Evolutionary conservation across 2,797 vertebrate genomes (phyloP).

Genomic region (Melopsittacus undulatus): DNA sequence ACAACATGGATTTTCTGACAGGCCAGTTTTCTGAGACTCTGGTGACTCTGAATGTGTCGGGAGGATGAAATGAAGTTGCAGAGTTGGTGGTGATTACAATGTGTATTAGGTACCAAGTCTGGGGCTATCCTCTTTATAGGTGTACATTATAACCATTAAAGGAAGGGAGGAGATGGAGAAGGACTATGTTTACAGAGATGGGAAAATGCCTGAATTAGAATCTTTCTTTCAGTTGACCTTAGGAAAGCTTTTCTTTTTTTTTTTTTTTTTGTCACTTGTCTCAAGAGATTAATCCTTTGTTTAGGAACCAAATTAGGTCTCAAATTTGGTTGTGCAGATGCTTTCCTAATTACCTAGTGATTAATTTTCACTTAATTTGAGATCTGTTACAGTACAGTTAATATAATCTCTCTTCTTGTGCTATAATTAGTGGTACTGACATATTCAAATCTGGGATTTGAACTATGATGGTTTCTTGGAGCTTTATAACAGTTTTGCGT

Average conservation of each 20-base stretch:
- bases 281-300: conserved; percentile 4
- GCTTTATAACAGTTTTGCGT: background rate
- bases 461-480: background rate
- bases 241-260: background rate
- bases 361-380: conserved; percentile 38
- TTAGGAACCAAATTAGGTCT: conserved; percentile 30
- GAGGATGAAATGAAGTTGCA: background rate
- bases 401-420: background rate
- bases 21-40: background rate
- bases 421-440: background rate
- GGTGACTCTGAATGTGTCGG: background rate
- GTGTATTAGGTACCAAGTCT: background rate
- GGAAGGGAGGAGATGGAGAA: background rate
- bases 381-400: background rate
- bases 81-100: background rate
- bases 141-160: background rate
- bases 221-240: conserved; percentile 1
- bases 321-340: background rate
- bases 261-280: background rate
- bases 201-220: background rate
- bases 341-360: conserved; percentile 26
- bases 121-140: background rate
- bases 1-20: background rate
- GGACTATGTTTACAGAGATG: background rate
- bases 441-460: background rate